These are phyloP conservation scores for Drosophila nigromelanica DNA, from an alignment of 1,140 invertebrate genomes.

Conservation along the genomic window DNA sequence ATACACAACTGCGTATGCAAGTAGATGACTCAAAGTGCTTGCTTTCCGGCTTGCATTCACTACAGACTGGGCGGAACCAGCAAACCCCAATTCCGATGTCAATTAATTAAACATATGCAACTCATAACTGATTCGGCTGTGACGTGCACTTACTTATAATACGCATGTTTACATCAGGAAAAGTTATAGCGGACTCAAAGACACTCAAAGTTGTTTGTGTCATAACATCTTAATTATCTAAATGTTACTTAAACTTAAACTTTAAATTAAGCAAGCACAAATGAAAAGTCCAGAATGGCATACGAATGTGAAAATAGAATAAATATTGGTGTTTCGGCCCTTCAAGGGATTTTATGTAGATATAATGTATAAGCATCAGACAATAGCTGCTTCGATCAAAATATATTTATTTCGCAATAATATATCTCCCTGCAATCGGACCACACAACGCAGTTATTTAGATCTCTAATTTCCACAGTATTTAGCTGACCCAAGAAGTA, in stretches of 20 bases:
- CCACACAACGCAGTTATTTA: too few relatives aligned
- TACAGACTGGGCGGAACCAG: not conserved
- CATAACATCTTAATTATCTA: slow-evolving; percentile 11
- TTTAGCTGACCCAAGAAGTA: too few relatives aligned
- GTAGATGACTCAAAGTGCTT: not conserved
- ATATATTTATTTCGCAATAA: too few relatives aligned
- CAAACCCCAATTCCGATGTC: slow-evolving; percentile 12
- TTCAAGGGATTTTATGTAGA: too few relatives aligned
- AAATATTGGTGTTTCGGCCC: too few relatives aligned
- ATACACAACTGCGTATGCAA: not conserved
- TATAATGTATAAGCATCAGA: too few relatives aligned
- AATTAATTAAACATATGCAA: slow-evolving; percentile 37
- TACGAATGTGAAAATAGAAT: too few relatives aligned
- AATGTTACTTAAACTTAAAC: slow-evolving; percentile 2
- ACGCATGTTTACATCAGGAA: not conserved
- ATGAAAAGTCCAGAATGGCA: too few relatives aligned
- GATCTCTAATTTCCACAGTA: too few relatives aligned
- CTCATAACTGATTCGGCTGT: slow-evolving; percentile 27
- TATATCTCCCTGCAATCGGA: too few relatives aligned
- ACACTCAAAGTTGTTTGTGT: not conserved
- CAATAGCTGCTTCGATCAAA: too few relatives aligned
- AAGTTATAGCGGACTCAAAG: not conserved
- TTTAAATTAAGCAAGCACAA: not conserved
- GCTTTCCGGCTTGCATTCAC: not conserved
- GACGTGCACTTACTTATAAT: not conserved